These are phyloP conservation scores for Sterrhoptilus dennistouni DNA, from an alignment of 2,113 vertebrate genomes.

Conservation along the genomic window DNA sequence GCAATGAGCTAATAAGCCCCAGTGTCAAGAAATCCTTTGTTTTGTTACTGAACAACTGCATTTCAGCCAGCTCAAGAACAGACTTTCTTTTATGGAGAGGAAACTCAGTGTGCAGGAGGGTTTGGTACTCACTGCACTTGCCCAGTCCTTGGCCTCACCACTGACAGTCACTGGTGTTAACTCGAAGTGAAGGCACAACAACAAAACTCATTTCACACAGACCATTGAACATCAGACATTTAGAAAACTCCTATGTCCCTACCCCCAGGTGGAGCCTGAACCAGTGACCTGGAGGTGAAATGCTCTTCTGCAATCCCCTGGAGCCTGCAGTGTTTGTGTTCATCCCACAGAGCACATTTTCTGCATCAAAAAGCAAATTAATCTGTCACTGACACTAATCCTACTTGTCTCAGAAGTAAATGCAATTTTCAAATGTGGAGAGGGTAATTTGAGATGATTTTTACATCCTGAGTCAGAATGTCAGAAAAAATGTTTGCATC, in stretches of 20 bases:
- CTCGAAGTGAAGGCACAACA: not conserved
- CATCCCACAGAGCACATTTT: not conserved
- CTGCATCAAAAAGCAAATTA: not conserved
- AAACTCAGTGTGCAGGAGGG: not conserved
- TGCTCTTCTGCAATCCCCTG: not conserved
- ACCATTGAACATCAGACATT: not conserved
- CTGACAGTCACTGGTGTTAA: not conserved
- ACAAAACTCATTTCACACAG: not conserved
- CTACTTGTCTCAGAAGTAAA: not conserved
- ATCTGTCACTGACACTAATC: constrained; percentile 11
- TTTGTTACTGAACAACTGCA: not conserved
- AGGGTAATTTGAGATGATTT: not conserved
- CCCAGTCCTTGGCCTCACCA: not conserved
- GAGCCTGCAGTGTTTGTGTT: not conserved
- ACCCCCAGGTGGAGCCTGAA: not conserved
- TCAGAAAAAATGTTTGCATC: not conserved
- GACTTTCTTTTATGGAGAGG: not conserved
- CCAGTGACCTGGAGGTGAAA: not conserved
- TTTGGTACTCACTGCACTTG: not conserved
- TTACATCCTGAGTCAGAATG: not conserved
- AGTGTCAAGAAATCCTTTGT: not conserved
- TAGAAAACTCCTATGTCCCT: not conserved
- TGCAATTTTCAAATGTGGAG: not conserved
- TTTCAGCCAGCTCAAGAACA: not conserved
- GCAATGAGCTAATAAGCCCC: not conserved